Percentiles rank a stretch among this genome's conserved stretches.
These are phyloP conservation scores for Hedya salicella DNA, from an alignment of 2,888 invertebrate species.

Conservation along the genomic window DNA sequence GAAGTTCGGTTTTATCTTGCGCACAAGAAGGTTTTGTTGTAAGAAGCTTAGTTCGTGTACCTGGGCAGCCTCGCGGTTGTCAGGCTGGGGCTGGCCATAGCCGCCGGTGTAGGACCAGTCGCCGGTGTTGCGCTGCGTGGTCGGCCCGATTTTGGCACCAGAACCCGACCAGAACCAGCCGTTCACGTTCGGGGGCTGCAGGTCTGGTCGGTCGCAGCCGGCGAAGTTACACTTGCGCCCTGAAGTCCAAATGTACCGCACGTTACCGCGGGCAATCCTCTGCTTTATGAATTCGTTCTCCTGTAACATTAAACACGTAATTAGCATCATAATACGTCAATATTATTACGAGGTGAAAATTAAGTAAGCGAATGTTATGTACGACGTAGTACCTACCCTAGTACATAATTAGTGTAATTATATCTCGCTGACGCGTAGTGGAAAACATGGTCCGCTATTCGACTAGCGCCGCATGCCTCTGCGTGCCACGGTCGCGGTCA, in stretches of 20 bases:
- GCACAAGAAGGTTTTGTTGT: conserved; percentile 1
- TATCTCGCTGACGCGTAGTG: conserved; percentile 2
- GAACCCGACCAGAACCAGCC: conserved; percentile 98
- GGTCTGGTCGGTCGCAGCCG: conserved; percentile 92
- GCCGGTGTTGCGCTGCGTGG: conserved; percentile 94
- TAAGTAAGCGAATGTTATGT: conserved; percentile 24
- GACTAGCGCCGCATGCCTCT: conserved; percentile 30
- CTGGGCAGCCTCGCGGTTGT: conserved; percentile 95
- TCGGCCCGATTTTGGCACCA: conserved; percentile 95
- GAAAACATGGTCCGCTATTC: conserved; percentile 34
- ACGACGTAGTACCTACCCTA: neutral
- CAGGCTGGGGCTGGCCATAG: conserved; percentile 94
- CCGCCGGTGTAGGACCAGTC: conserved; percentile 96
- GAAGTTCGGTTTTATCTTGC: too few species aligned
- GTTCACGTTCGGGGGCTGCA: conserved; percentile 93
- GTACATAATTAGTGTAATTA: conserved; percentile 25
- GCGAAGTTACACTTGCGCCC: conserved; percentile 97
- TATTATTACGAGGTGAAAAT: conserved; percentile 4
- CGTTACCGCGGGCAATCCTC: conserved; percentile 91
- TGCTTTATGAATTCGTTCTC: conserved; percentile 96
- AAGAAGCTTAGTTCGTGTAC: conserved; percentile 69
- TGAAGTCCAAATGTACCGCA: conserved; percentile 95
- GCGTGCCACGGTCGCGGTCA: conserved; percentile 55
- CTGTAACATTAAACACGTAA: conserved; percentile 54
- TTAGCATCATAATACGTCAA: conserved; percentile 25